Percentiles rank a stretch among this genome's conserved stretches.
Evolutionary conservation across 2,888 invertebrate species (phyloP).

Genomic region (Spilosoma lubricipeda): DNA sequence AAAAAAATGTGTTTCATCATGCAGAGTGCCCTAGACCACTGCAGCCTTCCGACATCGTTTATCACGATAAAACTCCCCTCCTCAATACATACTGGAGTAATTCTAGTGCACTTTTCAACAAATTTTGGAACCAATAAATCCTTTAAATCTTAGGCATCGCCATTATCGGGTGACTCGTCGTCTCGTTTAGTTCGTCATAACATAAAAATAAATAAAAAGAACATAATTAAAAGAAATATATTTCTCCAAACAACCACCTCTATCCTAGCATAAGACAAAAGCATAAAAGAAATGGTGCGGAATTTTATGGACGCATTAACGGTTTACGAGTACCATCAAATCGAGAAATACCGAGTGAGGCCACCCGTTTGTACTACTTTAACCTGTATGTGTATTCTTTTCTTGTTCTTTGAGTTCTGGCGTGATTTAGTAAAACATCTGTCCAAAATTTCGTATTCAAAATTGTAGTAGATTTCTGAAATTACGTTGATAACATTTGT

Average conservation of each 20-base stretch:
- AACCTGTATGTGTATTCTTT: background rate
- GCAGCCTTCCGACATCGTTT: too few relatives aligned
- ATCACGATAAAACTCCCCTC: too few relatives aligned
- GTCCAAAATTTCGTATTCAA: background rate
- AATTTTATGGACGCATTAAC: constrained; percentile 47
- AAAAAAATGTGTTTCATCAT: too few relatives aligned
- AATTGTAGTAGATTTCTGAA: background rate
- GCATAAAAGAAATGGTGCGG: constrained; percentile 24
- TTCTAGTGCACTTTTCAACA: too few relatives aligned
- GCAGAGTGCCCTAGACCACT: too few relatives aligned
- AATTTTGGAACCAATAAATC: too few relatives aligned
- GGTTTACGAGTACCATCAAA: constrained; percentile 53
- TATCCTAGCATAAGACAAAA: constrained; percentile 28
- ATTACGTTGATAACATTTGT: too few relatives aligned
- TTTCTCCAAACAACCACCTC: constrained; percentile 16
- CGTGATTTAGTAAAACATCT: background rate
- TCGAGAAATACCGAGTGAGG: constrained; percentile 37
- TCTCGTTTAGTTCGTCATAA: background rate
- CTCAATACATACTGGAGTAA: too few relatives aligned
- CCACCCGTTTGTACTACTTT: constrained; percentile 27
- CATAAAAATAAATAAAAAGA: background rate
- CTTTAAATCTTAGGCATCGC: too few relatives aligned
- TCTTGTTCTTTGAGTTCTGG: background rate
- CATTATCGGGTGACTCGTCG: too few relatives aligned
- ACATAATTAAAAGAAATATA: background rate